These are phyloP conservation scores for Formica selysi DNA, from an alignment of 1,140 invertebrate species.

Conservation along the genomic window DNA sequence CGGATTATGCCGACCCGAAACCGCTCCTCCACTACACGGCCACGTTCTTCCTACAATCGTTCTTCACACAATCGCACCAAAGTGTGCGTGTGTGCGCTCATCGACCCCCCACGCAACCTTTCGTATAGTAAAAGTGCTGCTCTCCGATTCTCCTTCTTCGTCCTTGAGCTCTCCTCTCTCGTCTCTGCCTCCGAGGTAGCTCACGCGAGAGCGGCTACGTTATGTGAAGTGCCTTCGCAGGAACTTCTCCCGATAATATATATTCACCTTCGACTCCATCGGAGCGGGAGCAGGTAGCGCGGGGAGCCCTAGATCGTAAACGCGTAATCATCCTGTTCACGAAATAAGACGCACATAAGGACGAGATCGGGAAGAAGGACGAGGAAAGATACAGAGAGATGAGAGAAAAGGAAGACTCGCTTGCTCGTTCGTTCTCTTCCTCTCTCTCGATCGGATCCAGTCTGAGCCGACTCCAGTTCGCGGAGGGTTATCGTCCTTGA, in stretches of 20 bases:
- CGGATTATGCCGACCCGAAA: constrained; percentile 69
- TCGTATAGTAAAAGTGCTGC: constrained; percentile 65
- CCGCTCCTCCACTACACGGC: constrained; percentile 32
- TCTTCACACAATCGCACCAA: not conserved
- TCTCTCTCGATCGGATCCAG: constrained; percentile 20
- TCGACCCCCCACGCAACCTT: constrained; percentile 65
- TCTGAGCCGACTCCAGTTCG: constrained; percentile 37
- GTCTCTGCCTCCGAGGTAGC: not conserved
- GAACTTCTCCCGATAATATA: constrained; percentile 51
- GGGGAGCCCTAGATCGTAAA: constrained; percentile 67
- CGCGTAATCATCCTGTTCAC: constrained; percentile 72
- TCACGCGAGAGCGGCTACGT: constrained; percentile 54
- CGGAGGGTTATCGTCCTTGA: constrained; percentile 69
- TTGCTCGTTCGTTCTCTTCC: not conserved
- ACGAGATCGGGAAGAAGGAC: not conserved
- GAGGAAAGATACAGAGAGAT: not conserved
- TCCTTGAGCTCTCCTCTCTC: constrained; percentile 68
- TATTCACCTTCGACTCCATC: constrained; percentile 47
- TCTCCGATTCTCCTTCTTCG: constrained; percentile 61
- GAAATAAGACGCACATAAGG: constrained; percentile 50
- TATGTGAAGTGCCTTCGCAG: constrained; percentile 20
- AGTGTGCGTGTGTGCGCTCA: constrained; percentile 12
- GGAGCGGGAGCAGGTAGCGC: constrained; percentile 67
- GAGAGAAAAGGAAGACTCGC: not conserved
- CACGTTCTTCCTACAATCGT: constrained; percentile 20